phyloP scores from a whole-genome alignment of 2,797 vertebrate species.

The Cirrhinus molitorella region DNA sequence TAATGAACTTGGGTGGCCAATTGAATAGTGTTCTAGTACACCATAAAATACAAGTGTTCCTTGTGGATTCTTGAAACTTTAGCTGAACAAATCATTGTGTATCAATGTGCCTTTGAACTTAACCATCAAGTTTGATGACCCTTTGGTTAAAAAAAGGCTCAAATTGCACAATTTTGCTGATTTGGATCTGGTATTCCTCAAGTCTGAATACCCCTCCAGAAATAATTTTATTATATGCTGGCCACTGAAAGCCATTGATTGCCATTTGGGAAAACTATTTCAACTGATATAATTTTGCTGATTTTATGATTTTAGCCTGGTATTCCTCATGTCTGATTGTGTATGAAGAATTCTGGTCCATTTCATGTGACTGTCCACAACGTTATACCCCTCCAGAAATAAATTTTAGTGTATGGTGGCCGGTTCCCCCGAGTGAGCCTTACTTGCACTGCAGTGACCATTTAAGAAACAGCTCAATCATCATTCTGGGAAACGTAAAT shows the following conservation, averaged over 20 bases:
- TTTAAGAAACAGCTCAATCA: constrained; percentile 85
- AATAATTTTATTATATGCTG: constrained; percentile 67
- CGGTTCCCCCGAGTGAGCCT: constrained; percentile 33
- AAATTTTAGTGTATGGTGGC: constrained; percentile 61
- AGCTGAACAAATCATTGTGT: background rate
- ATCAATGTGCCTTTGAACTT: background rate
- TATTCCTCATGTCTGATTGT: background rate
- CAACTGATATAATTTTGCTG: background rate
- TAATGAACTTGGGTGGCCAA: constrained; percentile 55
- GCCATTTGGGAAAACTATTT: background rate
- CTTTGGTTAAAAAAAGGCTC: background rate
- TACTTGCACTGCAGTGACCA: constrained; percentile 60
- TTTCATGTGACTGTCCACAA: constrained; percentile 66
- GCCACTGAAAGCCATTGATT: background rate
- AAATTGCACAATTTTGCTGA: background rate
- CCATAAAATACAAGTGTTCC: too few species aligned
- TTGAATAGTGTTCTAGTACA: constrained; percentile 39
- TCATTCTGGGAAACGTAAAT: constrained; percentile 85
- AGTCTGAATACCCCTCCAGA: constrained; percentile 66
- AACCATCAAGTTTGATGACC: background rate
- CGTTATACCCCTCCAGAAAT: constrained; percentile 73
- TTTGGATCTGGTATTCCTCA: background rate
- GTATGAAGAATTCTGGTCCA: constrained; percentile 62
- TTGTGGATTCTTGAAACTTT: background rate
- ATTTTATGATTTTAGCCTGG: background rate